A percentile compares a stretch with the other conserved stretches of the same genome.
Conservation (phyloP, 1,140 invertebrate genomes). For the Temnothorax curvispinosus region DNA sequence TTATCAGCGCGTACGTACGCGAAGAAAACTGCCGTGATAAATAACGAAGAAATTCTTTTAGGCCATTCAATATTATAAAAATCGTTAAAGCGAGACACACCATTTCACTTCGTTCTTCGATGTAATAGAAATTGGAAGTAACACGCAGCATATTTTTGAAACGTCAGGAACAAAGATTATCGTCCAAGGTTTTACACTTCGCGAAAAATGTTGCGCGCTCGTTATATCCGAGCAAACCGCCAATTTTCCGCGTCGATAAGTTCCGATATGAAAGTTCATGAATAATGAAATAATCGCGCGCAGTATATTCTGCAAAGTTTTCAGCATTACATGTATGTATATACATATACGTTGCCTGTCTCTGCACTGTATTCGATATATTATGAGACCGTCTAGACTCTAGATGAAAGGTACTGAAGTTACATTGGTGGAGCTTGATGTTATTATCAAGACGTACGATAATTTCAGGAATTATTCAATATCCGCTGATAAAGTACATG, state of each 20-base stretch:
- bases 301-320: constrained; percentile 12
- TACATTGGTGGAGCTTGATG: background rate
- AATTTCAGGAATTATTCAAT: background rate
- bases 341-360: background rate
- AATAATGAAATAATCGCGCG: constrained; percentile 28
- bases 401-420: background rate
- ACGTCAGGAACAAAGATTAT: constrained; percentile 28
- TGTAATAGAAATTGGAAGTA: background rate
- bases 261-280: constrained; percentile 9
- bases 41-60: background rate
- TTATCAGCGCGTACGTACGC: background rate
- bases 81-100: background rate
- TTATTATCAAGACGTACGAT: background rate
- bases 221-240: background rate
- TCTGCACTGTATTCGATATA: background rate
- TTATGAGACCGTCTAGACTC: background rate
- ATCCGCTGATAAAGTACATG: background rate
- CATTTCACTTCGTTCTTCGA: background rate
- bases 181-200: background rate
- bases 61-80: background rate
- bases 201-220: constrained; percentile 1
- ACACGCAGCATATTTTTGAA: background rate
- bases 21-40: background rate
- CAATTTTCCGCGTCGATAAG: constrained; percentile 30
- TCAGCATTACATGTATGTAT: background rate